Conservation (phyloP, 1,140 invertebrate genomes). For the fruit fly (Drosophila melanogaster) region Release_6_plus_ISO1_MT NT_037436.4:14078501-14079000, state of each 20-base stretch:
- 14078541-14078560: neutral
- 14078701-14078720: neutral
- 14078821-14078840: constrained; percentile 10
- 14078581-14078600: neutral
- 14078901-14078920: constrained; percentile 44
- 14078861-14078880: constrained; percentile 14
- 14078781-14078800: constrained; percentile 12
- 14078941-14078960: constrained; percentile 49
- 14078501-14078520: constrained; percentile 6
- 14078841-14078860: constrained; percentile 27
- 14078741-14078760: constrained; percentile 16
- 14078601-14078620: too few species aligned
- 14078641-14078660: too few species aligned
- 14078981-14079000: constrained; percentile 46
- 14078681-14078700: neutral
- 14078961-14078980: constrained; percentile 56
- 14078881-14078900: constrained; percentile 25
- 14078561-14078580: neutral
- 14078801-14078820: neutral
- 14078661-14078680: too few species aligned
- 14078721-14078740: neutral
- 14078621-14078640: too few species aligned
- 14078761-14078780: constrained; percentile 9
- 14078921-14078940: constrained; percentile 37
- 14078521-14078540: neutral